phyloP scores from a whole-genome alignment of 2,797 vertebrate genomes.

The Gorsachius magnificus region DNA sequence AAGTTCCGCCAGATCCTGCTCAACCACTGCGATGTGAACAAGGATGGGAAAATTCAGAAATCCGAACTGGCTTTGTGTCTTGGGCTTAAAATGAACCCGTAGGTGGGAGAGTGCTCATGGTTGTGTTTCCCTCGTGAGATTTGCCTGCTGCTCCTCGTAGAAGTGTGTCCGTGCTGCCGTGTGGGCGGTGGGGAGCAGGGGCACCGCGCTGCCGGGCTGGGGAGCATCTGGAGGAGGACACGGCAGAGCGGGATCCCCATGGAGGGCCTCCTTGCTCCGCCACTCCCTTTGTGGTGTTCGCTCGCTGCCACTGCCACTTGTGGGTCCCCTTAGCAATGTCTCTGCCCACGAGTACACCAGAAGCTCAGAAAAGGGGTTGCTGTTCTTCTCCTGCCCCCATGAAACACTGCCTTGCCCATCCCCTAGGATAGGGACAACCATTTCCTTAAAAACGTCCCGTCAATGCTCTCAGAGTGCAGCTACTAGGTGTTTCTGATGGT shows the following conservation, averaged over 20 bases:
- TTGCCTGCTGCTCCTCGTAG: constrained; percentile 9
- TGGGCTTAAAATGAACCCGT: constrained; percentile 85
- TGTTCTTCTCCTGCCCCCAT: not conserved
- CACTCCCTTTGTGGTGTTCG: not conserved
- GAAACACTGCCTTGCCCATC: not conserved
- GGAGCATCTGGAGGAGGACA: not conserved
- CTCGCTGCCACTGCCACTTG: not conserved
- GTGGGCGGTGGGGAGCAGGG: not conserved
- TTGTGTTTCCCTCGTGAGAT: constrained; percentile 22
- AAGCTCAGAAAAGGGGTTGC: not conserved
- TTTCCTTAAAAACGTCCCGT: not conserved
- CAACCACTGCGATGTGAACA: constrained; percentile 91
- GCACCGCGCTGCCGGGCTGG: not conserved
- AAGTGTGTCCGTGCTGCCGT: constrained; percentile 24
- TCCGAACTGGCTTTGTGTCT: constrained; percentile 93
- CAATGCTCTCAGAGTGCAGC: not conserved
- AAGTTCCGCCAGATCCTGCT: constrained; percentile 88
- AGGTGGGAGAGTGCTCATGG: not conserved
- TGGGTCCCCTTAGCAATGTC: not conserved
- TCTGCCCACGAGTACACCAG: not conserved
- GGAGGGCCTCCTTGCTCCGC: not conserved
- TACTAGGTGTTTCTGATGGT: not conserved
- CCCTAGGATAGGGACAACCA: not conserved
- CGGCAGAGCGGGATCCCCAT: not conserved
- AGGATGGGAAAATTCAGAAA: constrained; percentile 95